Conservation (phyloP, 2,113 vertebrate genomes). For the Egretta garzetta region DNA sequence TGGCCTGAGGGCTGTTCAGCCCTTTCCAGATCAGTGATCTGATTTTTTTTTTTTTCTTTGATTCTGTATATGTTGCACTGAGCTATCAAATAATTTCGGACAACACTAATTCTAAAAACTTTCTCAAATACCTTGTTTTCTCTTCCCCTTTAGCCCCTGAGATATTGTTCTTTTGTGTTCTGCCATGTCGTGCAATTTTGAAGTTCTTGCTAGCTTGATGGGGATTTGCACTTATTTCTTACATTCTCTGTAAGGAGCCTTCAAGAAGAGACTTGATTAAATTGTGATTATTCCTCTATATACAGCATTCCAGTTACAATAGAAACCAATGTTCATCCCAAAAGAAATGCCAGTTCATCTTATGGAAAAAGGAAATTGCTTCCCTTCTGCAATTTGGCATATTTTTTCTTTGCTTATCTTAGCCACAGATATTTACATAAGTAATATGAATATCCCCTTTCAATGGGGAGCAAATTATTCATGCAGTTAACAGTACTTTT, state of each 20-base stretch:
- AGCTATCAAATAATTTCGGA: not conserved
- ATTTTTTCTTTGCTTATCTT: not conserved
- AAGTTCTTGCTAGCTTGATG: not conserved
- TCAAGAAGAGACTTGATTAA: conserved; percentile 13
- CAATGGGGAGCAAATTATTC: not conserved
- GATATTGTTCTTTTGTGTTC: not conserved
- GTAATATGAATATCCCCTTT: not conserved
- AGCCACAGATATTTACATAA: not conserved
- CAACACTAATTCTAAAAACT: not conserved
- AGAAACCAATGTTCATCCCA: not conserved
- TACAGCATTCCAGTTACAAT: not conserved
- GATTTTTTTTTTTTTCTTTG: not conserved
- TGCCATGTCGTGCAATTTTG: not conserved
- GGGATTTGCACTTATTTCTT: not conserved
- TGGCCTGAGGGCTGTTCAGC: not conserved
- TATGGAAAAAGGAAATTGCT: not conserved
- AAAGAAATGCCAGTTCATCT: not conserved
- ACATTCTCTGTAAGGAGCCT: not conserved
- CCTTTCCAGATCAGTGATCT: not conserved
- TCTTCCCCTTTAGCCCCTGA: not conserved
- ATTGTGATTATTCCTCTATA: not conserved
- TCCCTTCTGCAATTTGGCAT: not conserved
- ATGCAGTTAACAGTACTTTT: not conserved
- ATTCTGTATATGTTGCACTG: not conserved
- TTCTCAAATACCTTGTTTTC: not conserved